phyloP scores from a whole-genome alignment of 2,888 invertebrate genomes.

The Nomada ruficornis region DNA sequence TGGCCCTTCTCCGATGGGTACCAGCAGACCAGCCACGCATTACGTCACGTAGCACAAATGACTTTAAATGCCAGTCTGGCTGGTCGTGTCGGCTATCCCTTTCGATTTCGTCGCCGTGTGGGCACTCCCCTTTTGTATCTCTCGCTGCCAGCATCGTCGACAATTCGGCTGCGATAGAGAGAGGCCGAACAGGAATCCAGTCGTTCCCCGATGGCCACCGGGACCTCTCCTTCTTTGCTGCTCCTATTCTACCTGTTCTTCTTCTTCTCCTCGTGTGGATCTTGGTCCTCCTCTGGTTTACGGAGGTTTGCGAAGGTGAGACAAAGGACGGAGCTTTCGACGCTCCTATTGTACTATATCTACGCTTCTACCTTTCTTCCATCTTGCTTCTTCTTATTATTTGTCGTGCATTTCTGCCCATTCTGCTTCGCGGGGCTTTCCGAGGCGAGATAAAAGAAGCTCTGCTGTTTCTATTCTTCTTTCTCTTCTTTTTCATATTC shows the following conservation, averaged over 20 bases:
- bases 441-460: no score
- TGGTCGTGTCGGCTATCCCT: slow-evolving; percentile 51
- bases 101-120: slow-evolving; percentile 58
- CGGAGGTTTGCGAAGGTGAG: neutral
- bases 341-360: no score
- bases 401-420: no score
- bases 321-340: no score
- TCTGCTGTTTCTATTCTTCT: no score
- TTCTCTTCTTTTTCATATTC: no score
- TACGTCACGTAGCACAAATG: slow-evolving; percentile 63
- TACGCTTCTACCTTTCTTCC: no score
- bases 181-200: slow-evolving; percentile 30
- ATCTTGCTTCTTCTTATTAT: no score
- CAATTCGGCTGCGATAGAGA: slow-evolving; percentile 46
- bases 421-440: no score
- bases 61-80: slow-evolving; percentile 63
- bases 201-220: slow-evolving; percentile 21
- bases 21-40: slow-evolving; percentile 46
- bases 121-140: slow-evolving; percentile 53
- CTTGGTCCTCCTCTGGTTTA: neutral
- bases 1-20: slow-evolving; percentile 17
- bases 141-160: slow-evolving; percentile 45
- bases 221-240: slow-evolving; percentile 1
- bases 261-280: neutral
- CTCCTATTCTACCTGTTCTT: neutral